Conservation (phyloP, 2,888 invertebrate genomes). For the Scaptomyza cyrtandrae region DNA sequence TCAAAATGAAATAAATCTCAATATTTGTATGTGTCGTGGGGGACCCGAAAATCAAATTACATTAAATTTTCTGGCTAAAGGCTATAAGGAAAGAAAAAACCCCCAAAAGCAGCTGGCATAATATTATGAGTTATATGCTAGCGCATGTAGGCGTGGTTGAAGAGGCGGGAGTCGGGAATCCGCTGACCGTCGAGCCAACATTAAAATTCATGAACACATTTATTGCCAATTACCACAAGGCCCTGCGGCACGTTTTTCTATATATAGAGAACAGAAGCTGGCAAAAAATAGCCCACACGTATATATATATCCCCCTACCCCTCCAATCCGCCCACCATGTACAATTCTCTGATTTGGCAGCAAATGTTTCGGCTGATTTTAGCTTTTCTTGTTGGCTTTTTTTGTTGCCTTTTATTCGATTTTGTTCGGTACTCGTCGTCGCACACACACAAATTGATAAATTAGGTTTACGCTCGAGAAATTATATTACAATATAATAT, state of each 20-base stretch:
- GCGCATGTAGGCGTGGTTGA: conserved; percentile 23
- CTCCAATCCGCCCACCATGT: conserved; percentile 8
- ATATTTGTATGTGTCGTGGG: conserved; percentile 51
- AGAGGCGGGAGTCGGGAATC: conserved; percentile 5
- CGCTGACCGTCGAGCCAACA: conserved; percentile 67
- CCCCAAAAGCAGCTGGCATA: conserved; percentile 66
- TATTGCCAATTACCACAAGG: conserved; percentile 81
- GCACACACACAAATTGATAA: conserved; percentile 77
- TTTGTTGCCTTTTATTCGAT: conserved; percentile 59
- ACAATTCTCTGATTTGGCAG: conserved; percentile 53
- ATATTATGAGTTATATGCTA: conserved; percentile 71
- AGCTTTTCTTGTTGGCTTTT: conserved; percentile 35
- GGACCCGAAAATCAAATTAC: conserved; percentile 71
- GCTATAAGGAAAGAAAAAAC: conserved; percentile 38
- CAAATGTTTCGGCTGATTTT: conserved; percentile 55
- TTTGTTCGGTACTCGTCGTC: conserved; percentile 35
- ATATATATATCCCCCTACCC: neutral
- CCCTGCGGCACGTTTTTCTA: conserved; percentile 64
- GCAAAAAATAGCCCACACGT: conserved; percentile 6
- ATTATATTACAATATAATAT: conserved; percentile 79
- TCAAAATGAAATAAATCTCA: conserved; percentile 79
- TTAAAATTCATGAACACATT: conserved; percentile 82
- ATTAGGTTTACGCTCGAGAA: conserved; percentile 80
- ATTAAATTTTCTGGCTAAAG: conserved; percentile 62
- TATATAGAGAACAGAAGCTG: conserved; percentile 51